phyloP scores from a whole-genome alignment of 2,888 invertebrate species.

The Drosophila emarginata region DNA sequence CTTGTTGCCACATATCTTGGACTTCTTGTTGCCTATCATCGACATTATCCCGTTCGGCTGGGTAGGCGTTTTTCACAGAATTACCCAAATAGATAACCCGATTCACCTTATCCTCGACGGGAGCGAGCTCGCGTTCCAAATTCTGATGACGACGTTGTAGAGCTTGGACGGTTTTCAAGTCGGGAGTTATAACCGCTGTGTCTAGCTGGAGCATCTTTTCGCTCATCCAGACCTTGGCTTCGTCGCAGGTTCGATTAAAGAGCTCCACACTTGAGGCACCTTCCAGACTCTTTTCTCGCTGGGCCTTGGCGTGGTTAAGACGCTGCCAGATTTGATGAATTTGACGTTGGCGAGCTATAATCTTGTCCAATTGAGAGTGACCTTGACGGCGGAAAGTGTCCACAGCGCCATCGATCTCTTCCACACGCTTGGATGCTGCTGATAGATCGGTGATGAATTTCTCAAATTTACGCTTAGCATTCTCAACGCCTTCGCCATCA shows the following conservation, averaged over 20 bases:
- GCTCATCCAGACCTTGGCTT: conserved; percentile 98
- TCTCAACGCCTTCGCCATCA: conserved; percentile 93
- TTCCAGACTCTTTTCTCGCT: conserved; percentile 95
- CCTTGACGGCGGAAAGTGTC: conserved; percentile 91
- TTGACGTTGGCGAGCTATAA: conserved; percentile 89
- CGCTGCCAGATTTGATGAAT: conserved; percentile 95
- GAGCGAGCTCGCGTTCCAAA: conserved; percentile 96
- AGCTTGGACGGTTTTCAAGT: conserved; percentile 95
- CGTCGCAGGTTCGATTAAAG: conserved; percentile 97
- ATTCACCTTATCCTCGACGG: conserved; percentile 96
- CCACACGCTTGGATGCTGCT: conserved; percentile 95
- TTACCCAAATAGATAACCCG: conserved; percentile 94
- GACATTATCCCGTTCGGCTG: conserved; percentile 93
- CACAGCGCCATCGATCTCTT: conserved; percentile 93
- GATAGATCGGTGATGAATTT: conserved; percentile 97
- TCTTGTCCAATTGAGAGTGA: conserved; percentile 93
- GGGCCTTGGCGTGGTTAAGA: conserved; percentile 91
- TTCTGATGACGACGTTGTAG: conserved; percentile 95
- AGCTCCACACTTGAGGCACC: conserved; percentile 97
- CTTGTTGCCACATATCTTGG: conserved; percentile 93
- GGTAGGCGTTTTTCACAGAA: conserved; percentile 95
- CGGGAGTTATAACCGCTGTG: conserved; percentile 89
- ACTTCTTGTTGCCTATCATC: conserved; percentile 92
- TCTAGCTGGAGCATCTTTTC: conserved; percentile 97
- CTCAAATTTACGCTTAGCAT: conserved; percentile 97